phyloP scores from a whole-genome alignment of 2,113 vertebrate genomes.

The Otolemur garnettii region DNA sequence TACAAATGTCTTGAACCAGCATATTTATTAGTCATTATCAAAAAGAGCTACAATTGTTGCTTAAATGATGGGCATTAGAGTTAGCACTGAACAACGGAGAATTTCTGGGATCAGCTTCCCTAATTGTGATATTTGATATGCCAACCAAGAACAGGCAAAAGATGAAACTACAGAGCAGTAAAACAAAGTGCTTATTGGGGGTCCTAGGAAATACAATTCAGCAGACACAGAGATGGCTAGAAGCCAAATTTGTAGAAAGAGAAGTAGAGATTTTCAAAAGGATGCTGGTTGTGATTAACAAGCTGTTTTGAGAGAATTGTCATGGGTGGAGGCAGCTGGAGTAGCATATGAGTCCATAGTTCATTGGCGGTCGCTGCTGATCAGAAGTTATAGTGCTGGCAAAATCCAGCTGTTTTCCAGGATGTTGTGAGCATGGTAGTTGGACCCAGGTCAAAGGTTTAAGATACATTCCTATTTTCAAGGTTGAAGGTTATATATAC shows the following conservation, averaged over 20 bases:
- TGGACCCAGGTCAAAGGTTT: background rate
- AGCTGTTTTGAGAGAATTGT: background rate
- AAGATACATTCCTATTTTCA: background rate
- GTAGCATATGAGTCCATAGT: background rate
- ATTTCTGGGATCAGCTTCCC: background rate
- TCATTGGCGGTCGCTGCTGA: background rate
- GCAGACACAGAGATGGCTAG: background rate
- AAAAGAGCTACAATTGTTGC: background rate
- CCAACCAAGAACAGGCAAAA: background rate
- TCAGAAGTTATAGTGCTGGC: background rate
- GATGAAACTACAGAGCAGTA: background rate
- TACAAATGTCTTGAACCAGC: background rate
- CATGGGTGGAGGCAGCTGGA: background rate
- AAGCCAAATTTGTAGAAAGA: background rate
- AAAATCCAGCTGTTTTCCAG: background rate
- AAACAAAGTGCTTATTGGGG: background rate
- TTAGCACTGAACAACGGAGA: background rate
- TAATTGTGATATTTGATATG: background rate
- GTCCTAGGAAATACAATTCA: background rate
- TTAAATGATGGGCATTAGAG: background rate
- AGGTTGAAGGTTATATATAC: background rate
- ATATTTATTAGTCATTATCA: constrained; percentile 17
- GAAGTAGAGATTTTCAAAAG: background rate
- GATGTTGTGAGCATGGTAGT: background rate
- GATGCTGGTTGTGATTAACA: background rate